phyloP scores from a whole-genome alignment of 2,797 vertebrate species.

The Gephyroberyx darwinii region DNA sequence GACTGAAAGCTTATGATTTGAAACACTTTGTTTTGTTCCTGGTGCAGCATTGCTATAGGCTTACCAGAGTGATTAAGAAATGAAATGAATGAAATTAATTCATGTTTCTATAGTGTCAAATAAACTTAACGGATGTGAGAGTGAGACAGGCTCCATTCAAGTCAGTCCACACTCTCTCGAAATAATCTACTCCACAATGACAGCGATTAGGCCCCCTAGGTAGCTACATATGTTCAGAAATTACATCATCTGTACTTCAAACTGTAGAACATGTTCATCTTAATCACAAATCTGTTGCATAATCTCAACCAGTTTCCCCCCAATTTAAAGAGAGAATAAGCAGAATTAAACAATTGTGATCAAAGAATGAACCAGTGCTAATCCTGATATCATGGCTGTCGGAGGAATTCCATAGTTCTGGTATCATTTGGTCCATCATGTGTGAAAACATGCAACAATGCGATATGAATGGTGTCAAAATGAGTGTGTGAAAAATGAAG shows the following conservation, averaged over 20 bases:
- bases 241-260: background rate
- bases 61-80: background rate
- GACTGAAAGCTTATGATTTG: conserved; percentile 52
- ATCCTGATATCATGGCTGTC: background rate
- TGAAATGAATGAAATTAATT: background rate
- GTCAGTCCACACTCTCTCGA: conserved; percentile 1
- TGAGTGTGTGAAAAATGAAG: background rate
- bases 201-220: background rate
- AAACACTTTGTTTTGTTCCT: conserved; percentile 8
- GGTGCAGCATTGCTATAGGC: background rate
- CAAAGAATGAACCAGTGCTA: conserved; percentile 10
- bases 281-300: background rate
- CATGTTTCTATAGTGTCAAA: background rate
- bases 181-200: conserved; percentile 11
- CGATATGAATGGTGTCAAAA: no score
- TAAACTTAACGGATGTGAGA: background rate
- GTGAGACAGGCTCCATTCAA: conserved; percentile 24
- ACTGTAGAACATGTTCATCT: conserved; percentile 1
- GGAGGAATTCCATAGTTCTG: conserved; percentile 9
- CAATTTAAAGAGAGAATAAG: background rate
- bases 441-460: background rate
- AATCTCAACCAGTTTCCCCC: background rate
- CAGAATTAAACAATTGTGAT: conserved; percentile 8
- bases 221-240: conserved; percentile 6
- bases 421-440: background rate